Evolutionary conservation across 2,888 invertebrate species (phyloP).

Genomic region (Pheosia tremula): DNA sequence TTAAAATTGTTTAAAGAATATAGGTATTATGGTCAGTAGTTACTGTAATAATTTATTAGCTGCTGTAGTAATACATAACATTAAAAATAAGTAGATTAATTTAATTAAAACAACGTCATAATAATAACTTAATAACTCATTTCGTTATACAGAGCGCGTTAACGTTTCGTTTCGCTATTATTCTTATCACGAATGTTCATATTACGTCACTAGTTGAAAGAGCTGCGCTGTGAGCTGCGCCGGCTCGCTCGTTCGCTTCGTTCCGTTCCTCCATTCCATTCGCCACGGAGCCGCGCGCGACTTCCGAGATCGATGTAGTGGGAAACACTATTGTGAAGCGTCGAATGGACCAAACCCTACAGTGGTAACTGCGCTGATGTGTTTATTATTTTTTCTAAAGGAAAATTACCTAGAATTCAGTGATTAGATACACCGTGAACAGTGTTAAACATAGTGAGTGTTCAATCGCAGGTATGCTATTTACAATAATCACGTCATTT

Average conservation of each 20-base stretch:
- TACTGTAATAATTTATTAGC: too few species aligned
- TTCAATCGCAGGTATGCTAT: conserved; percentile 66
- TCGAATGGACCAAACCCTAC: conserved; percentile 62
- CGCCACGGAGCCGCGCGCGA: conserved; percentile 53
- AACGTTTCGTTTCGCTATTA: neutral
- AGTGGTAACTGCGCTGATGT: conserved; percentile 64
- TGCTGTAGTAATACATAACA: too few species aligned
- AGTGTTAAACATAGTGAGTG: conserved; percentile 44
- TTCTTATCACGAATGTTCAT: conserved; percentile 20
- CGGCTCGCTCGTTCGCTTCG: conserved; percentile 35
- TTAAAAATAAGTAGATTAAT: neutral
- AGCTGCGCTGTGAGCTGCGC: conserved; percentile 26
- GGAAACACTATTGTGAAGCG: conserved; percentile 66
- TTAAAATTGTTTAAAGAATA: too few species aligned
- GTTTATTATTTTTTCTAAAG: conserved; percentile 50
- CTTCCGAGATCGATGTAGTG: conserved; percentile 65
- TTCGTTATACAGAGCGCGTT: conserved; percentile 13
- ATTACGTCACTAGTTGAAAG: conserved; percentile 40
- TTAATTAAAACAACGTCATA: too few species aligned
- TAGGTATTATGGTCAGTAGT: too few species aligned
- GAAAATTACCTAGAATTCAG: conserved; percentile 23
- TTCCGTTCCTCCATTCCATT: conserved; percentile 51
- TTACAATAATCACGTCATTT: conserved; percentile 65
- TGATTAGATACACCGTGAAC: conserved; percentile 40
- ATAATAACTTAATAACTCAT: conserved; percentile 3